Evolutionary conservation across 2,113 vertebrate genomes (phyloP).

Genomic region (Malurus alboscapulatus): DNA sequence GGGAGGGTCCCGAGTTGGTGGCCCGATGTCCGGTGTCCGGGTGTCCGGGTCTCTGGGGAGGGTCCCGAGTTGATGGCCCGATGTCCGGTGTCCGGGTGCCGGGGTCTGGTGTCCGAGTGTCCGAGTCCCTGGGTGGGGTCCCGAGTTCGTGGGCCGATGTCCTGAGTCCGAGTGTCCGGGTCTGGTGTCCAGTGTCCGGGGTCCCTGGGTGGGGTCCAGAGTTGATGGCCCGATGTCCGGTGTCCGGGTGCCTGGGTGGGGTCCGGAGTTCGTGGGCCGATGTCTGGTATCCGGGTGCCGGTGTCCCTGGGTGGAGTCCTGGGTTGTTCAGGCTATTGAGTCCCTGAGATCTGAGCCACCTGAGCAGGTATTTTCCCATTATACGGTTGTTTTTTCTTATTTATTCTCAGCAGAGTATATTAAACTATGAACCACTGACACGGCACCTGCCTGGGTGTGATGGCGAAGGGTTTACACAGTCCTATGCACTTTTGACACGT

Average conservation of each 20-base stretch:
- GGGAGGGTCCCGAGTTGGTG: too few relatives aligned
- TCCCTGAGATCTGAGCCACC: neutral
- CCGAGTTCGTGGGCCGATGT: too few relatives aligned
- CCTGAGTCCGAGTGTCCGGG: neutral
- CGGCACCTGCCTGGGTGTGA: neutral
- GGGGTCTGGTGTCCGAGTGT: too few relatives aligned
- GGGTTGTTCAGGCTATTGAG: neutral
- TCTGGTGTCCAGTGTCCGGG: neutral
- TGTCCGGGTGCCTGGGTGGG: neutral
- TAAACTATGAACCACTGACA: neutral
- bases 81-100: too few relatives aligned
- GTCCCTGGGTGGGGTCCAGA: neutral
- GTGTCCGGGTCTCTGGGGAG: rapidly evolving
- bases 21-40: neutral
- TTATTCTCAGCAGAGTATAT: neutral
- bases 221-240: neutral
- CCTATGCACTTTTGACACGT: neutral
- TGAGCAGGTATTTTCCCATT: neutral
- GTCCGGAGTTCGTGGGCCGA: neutral
- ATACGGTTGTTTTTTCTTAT: rapidly evolving
- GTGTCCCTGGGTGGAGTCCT: rapidly evolving
- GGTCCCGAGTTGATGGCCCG: neutral
- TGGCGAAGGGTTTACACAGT: neutral
- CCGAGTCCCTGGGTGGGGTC: too few relatives aligned
- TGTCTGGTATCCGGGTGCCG: too few relatives aligned